These are phyloP conservation scores for Lathamus discolor DNA, from an alignment of 2,113 vertebrate genomes.

Conservation along the genomic window DNA sequence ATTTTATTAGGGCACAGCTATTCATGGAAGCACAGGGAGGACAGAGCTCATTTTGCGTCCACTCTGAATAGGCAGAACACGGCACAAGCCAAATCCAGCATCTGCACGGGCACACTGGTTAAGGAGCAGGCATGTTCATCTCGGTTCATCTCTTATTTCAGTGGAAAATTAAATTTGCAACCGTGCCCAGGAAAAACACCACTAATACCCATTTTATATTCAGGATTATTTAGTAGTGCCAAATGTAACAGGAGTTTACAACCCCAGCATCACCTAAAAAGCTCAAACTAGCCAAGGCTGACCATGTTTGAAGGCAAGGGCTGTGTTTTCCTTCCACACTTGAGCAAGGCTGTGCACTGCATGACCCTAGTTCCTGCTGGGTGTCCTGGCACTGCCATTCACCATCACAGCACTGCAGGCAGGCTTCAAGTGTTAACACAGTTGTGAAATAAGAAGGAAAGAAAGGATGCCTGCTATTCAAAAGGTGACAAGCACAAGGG, in stretches of 20 bases:
- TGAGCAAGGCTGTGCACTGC: neutral
- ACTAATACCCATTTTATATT: neutral
- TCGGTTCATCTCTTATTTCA: neutral
- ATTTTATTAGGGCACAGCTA: neutral
- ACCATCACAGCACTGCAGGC: neutral
- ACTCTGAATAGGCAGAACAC: neutral
- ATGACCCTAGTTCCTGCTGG: neutral
- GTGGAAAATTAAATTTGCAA: neutral
- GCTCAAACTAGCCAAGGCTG: neutral
- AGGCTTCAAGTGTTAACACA: neutral
- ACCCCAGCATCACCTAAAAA: neutral
- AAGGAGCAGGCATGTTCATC: neutral
- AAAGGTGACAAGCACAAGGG: neutral
- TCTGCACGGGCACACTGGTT: rapidly evolving
- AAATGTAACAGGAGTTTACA: neutral
- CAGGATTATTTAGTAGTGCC: neutral
- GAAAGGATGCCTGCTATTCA: neutral
- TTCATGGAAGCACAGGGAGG: neutral
- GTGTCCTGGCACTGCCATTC: neutral
- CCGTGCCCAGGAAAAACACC: neutral
- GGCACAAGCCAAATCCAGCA: neutral
- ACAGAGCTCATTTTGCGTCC: neutral
- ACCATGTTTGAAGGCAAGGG: neutral
- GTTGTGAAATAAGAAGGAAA: neutral
- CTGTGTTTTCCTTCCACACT: neutral